Evolutionary conservation across 2,797 vertebrate genomes (phyloP), one percentile per base, ranked within the genome.

Genomic region (Erpetoichthys calabaricus): DNA sequence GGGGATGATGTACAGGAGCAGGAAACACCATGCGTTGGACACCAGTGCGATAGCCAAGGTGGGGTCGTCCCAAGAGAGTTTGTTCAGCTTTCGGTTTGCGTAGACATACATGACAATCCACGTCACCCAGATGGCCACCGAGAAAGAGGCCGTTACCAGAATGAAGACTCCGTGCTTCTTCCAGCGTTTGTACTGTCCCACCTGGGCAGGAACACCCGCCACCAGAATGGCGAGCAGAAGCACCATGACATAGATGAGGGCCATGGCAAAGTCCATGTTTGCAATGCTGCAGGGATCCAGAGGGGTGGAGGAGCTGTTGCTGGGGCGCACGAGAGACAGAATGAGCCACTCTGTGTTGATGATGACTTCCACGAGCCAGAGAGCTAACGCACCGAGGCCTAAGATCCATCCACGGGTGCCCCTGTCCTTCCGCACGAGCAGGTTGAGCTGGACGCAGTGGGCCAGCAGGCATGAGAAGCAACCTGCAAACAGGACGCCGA

Each of bases 281-380:
- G 53, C 73, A 10, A 94, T 80, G 67, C 62, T 67, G 55, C 95
- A 97, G 1, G 90, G 81, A 8, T 56, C 42, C 41, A 47, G 0
- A 60, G 43, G 45, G 3, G 7, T 4, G 3, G 8, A 3, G 3
- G 49, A 44, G 0, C 61, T 70, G 44, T 3, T 57, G 0, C 73
- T 73, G 1, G 43, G 70, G 5, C 83, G 82, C 0, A 81, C 89
- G 49, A 94, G 67, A 0, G 93, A 97, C 74, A 99, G 88, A 64
- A 97, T 82, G 45, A 99, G 77, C 95, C 95, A 99, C 75, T 98
- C 93, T 0, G 87, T 64, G 59, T 97, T 99, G 76, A 99, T 89
- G 71, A 99, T 77, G 54, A 87, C 90, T 74, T 98, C 91, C 59
- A 97, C 90, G 3, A 88, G 70, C 75, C 86, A 77, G 1, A 97